phyloP scores from a whole-genome alignment of 2,888 invertebrate species.

The Cremastobaeus sp. region DNA sequence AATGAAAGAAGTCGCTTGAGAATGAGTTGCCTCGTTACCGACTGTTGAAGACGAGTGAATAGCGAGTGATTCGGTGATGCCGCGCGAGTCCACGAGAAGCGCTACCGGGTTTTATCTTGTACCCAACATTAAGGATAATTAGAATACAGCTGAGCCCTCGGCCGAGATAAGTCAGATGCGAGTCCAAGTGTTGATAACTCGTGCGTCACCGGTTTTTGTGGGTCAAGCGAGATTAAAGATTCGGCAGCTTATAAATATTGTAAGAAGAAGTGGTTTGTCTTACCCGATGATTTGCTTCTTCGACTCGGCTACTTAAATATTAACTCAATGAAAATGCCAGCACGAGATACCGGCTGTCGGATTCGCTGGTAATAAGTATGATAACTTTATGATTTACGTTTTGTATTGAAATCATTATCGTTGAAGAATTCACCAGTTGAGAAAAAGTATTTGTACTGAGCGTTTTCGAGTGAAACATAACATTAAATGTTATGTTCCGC shows the following conservation, averaged over 20 bases:
- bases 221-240: conserved; percentile 53
- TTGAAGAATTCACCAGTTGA: too few relatives aligned
- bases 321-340: conserved; percentile 36
- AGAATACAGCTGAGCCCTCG: conserved; percentile 40
- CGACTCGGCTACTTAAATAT: conserved; percentile 18
- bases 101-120: conserved; percentile 56
- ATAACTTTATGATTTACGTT: conserved; percentile 24
- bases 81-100: conserved; percentile 20
- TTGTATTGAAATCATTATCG: conserved; percentile 37
- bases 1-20: too few relatives aligned
- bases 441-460: too few relatives aligned
- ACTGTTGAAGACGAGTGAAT: too few relatives aligned
- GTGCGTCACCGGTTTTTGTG: conserved; percentile 41
- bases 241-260: conserved; percentile 46
- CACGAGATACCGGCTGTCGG: conserved; percentile 2
- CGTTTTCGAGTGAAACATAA: too few relatives aligned
- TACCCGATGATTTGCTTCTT: conserved; percentile 29
- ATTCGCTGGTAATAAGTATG: conserved; percentile 33
- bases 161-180: conserved; percentile 42
- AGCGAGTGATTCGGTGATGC: too few relatives aligned
- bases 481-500: background rate
- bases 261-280: conserved; percentile 22
- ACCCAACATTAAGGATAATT: conserved; percentile 59
- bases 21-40: too few relatives aligned
- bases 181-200: conserved; percentile 40